Base-by-base conservation (phyloP, 1,140 invertebrate genomes). In the Hylaeus volcanicus region DNA sequence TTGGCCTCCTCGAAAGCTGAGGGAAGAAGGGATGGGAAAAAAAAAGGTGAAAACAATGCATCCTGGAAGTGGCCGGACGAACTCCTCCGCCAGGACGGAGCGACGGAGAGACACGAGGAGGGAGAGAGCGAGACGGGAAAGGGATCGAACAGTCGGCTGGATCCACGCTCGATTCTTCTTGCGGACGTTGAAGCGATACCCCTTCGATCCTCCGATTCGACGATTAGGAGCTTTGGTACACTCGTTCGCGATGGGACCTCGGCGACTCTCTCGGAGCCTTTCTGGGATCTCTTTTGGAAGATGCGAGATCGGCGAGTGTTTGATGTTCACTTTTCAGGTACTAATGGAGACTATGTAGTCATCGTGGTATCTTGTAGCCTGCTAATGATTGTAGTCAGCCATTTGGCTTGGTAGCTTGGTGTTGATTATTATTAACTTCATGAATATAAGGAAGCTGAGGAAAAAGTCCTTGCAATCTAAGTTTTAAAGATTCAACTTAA, bases 11-110 rank as follows among this genome's bases (percentile, higher is more conserved):
- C 63, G 72, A 66, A 74, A 80, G 43, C 39, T 74, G 64, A 71
- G 37, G 43, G 15, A 78, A 48, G 37, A 41, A 79, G 69, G 14
- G 58, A 73, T 15, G 82, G 56, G 53, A 39, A 58, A 65, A 84
- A 86, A 79, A 83, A 80, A 78, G 26, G 56, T 60, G 83, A 78
- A 87, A 88, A 90, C 88, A 90, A 90, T 88, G 76, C 83, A 77
- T 81, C 82, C 85, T 81, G 85, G 79, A 86, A 83, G 76, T 68
- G 37, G 74, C 41, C 63, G 74, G 58, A 73, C 79, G 53, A 77
- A 76, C 69, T 74, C 45, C 53, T 53, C 73, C 61, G 63, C 48
- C 45, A 48, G 64, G 26, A 26, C 26, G 4, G 37, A 37, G 51
- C 14, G 15, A 65, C 48, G 14, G 58, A 41, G 64, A 60, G 2